Percentiles rank a stretch among this genome's conserved stretches.
These are phyloP conservation scores for Colius striatus DNA, from an alignment of 2,113 vertebrate genomes.

Conservation along the genomic window DNA sequence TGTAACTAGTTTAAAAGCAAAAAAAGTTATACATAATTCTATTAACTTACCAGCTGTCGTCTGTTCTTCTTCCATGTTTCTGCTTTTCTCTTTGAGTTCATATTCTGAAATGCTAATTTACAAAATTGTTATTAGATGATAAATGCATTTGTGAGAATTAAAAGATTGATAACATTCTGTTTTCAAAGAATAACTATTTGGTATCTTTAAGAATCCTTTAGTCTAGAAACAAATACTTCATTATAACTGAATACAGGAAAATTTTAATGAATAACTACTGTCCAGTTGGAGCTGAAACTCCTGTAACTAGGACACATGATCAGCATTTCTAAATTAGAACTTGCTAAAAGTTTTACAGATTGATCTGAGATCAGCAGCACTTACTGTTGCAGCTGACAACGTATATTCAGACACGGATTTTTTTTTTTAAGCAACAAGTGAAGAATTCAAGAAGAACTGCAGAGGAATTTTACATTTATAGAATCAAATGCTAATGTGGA, in stretches of 20 bases:
- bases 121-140: constrained; percentile 16
- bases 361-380: not conserved
- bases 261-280: not conserved
- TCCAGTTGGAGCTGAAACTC: not conserved
- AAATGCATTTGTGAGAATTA: not conserved
- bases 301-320: not conserved
- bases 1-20: not conserved
- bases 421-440: not conserved
- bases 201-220: not conserved
- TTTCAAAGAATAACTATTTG: not conserved
- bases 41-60: constrained; percentile 88
- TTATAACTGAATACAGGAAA: not conserved
- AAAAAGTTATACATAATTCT: not conserved
- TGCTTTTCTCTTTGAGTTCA: constrained; percentile 99
- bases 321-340: not conserved
- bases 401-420: not conserved
- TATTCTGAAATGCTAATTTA: constrained; percentile 94
- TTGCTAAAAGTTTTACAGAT: not conserved
- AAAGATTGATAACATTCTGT: not conserved
- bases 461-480: not conserved
- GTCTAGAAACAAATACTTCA: not conserved
- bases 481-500: not conserved
- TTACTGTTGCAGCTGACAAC: not conserved
- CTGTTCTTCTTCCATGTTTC: constrained; percentile 99
- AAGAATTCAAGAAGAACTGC: not conserved